A percentile compares a stretch with the other conserved stretches of the same genome.
phyloP scores from a whole-genome alignment of 2,797 vertebrate species.

The Poecile montanus region DNA sequence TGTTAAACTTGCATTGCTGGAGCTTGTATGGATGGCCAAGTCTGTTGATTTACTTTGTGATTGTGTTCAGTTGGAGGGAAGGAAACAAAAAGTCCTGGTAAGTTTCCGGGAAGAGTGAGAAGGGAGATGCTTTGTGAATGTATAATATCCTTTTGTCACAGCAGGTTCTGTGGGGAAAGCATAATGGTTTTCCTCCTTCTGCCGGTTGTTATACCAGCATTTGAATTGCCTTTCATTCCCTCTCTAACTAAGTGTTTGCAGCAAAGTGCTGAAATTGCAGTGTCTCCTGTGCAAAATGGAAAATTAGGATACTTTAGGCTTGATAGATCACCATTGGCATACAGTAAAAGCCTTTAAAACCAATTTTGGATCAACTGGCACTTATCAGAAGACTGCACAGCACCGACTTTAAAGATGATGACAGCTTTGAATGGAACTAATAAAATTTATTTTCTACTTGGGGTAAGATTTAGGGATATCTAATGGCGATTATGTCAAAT shows the following conservation, averaged over 20 bases:
- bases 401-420: not conserved
- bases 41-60: not conserved
- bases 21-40: rapidly evolving
- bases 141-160: not conserved
- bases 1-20: not conserved
- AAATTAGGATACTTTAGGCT: not conserved
- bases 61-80: not conserved
- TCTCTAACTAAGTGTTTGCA: not conserved
- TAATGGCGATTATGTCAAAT: not conserved
- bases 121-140: not conserved
- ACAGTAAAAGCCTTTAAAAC: not conserved
- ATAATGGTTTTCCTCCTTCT: not conserved
- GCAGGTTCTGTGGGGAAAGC: not conserved
- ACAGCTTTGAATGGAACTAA: not conserved
- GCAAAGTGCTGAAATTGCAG: not conserved
- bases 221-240: not conserved
- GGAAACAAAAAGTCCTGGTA: not conserved
- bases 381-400: not conserved
- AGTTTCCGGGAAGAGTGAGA: not conserved
- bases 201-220: not conserved
- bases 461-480: not conserved
- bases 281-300: not conserved
- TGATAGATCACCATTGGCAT: not conserved
- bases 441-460: not conserved
- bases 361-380: not conserved